A percentile compares a stretch with the other conserved stretches of the same genome.
Evolutionary conservation across 2,797 vertebrate species (phyloP).

Genomic region (Pipistrellus kuhlii): DNA sequence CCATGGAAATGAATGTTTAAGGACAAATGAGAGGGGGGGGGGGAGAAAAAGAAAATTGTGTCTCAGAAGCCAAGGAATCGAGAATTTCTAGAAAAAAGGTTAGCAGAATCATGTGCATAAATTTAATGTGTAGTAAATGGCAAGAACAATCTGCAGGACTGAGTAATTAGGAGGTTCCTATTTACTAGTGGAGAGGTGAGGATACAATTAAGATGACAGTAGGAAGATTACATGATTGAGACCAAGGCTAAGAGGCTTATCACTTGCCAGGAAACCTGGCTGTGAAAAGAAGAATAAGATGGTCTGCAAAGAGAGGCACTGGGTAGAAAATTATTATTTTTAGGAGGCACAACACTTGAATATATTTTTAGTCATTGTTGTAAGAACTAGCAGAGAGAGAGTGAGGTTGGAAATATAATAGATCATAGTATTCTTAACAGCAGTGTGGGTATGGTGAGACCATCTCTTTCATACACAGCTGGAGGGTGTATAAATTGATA

Average conservation of each 20-base stretch:
- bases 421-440: constrained; percentile 59
- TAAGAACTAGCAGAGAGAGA: background rate
- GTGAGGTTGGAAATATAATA: constrained; percentile 43
- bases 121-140: background rate
- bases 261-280: background rate
- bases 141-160: background rate
- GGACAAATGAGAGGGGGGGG: background rate
- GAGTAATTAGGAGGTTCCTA: background rate
- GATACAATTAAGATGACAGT: background rate
- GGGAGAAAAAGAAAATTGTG: background rate
- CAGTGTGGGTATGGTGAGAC: constrained; percentile 29
- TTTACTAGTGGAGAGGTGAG: background rate
- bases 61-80: background rate
- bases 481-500: constrained; percentile 64
- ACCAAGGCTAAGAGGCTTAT: background rate
- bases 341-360: constrained; percentile 9
- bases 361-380: constrained; percentile 38
- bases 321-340: constrained; percentile 61
- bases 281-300: background rate
- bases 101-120: background rate
- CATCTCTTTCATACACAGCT: constrained; percentile 65
- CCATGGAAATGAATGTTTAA: background rate
- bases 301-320: background rate
- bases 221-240: background rate
- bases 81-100: background rate